A percentile compares a stretch with the other conserved stretches of the same genome.
Evolutionary conservation across 2,888 invertebrate genomes (phyloP).

Genomic region (Helleia helle): DNA sequence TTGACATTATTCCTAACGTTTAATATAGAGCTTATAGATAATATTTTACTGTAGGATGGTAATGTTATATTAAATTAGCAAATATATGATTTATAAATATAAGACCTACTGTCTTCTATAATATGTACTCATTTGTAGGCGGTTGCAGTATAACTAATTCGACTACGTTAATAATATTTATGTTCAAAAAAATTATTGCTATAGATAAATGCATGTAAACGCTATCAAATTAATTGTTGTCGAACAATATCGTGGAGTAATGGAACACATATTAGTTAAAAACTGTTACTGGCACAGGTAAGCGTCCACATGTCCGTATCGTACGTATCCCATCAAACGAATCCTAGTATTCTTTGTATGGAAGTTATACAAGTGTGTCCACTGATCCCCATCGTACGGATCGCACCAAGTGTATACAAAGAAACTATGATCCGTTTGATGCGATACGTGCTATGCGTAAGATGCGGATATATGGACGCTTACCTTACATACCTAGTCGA

Average conservation of each 20-base stretch:
- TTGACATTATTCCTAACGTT: not conserved
- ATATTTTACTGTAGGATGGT: not conserved
- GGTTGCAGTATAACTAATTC: constrained; percentile 4
- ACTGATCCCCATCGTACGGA: no score
- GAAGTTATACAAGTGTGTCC: no score
- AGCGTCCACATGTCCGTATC: no score
- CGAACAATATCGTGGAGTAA: not conserved
- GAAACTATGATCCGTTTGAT: no score
- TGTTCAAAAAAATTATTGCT: not conserved
- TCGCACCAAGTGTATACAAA: no score
- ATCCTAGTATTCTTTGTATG: no score
- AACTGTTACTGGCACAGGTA: no score
- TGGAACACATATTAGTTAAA: not conserved
- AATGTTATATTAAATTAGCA: not conserved
- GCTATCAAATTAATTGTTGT: not conserved
- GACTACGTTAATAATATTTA: no score
- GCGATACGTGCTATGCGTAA: no score
- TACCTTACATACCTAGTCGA: no score
- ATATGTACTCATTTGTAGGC: not conserved
- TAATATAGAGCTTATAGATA: not conserved
- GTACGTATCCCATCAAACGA: no score
- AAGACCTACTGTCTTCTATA: constrained; percentile 2
- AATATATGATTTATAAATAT: not conserved
- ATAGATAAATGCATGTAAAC: constrained; percentile 5
- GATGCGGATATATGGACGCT: no score